Percentiles rank a stretch among this genome's conserved stretches.
These are phyloP conservation scores for Hypsopygia costalis DNA, from an alignment of 2,888 invertebrate genomes.

Conservation along the genomic window DNA sequence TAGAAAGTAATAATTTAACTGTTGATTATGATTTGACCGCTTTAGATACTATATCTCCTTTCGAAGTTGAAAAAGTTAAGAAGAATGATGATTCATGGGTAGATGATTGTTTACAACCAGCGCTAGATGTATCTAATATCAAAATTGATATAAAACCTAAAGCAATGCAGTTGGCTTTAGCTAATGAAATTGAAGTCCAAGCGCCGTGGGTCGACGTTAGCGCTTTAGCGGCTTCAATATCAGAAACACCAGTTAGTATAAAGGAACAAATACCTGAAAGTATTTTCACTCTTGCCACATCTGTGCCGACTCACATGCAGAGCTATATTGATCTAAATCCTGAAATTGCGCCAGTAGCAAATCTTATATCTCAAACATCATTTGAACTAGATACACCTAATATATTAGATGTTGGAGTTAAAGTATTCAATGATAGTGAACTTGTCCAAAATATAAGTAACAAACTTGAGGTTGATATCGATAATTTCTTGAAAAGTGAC, in stretches of 20 bases:
- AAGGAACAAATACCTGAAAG: constrained; percentile 80
- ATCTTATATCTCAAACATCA: constrained; percentile 52
- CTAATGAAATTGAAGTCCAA: constrained; percentile 87
- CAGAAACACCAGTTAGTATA: constrained; percentile 82
- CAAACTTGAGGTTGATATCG: constrained; percentile 31
- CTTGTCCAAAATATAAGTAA: constrained; percentile 53
- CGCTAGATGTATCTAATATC: constrained; percentile 10
- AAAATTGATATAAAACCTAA: constrained; percentile 58
- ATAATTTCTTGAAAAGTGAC: constrained; percentile 33
- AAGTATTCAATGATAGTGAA: constrained; percentile 70
- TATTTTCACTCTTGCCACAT: constrained; percentile 77
- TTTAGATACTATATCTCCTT: constrained; percentile 46
- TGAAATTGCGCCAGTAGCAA: constrained; percentile 54
- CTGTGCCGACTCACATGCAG: constrained; percentile 84
- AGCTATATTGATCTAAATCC: constrained; percentile 76
- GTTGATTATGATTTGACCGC: constrained; percentile 60
- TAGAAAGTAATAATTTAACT: constrained; percentile 35
- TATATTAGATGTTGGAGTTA: constrained; percentile 58
- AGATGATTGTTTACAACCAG: constrained; percentile 42
- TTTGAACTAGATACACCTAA: constrained; percentile 62
- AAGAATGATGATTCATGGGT: constrained; percentile 51
- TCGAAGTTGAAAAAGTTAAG: constrained; percentile 41
- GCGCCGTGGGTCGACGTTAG: constrained; percentile 88
- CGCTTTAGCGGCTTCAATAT: constrained; percentile 83
- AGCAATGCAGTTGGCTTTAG: constrained; percentile 86